Base-by-base conservation (phyloP, 2,113 vertebrate species). In the Chascanopsetta lugubris region DNA sequence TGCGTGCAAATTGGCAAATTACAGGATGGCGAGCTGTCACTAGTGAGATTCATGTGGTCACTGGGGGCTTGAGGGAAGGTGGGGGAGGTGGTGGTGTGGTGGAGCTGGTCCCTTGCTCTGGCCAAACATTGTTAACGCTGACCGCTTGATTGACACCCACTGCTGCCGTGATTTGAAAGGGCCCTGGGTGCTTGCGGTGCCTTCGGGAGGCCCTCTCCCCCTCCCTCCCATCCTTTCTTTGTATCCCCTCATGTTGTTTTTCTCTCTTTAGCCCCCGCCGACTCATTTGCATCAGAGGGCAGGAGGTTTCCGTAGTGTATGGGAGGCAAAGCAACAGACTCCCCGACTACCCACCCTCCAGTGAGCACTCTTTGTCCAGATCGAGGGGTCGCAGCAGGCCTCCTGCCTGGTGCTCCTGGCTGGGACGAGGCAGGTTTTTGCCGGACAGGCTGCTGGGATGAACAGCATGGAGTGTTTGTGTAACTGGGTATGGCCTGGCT, bases 201-300 rank as follows among this genome's bases (percentile, higher is more conserved):
- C 79, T 86, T 80, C 61, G 58, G 77, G 66, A 72, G 79, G 85
- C 78, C 76, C 76, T 69, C 62, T 67, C 76, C 54, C 76, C 62
- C 64, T 74, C 54, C 76, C 62, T 75, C 87, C 77, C 72, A 57
- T 55, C 46, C 60, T 49, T 80, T 76, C 56, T 88, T 86, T 84
- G 76, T 85, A 69, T 87, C 75, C 58, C 75, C 77, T 79, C 77
- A 85, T 87, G 84, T 87, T 87, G 69, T 87, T 83, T 84, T 79
- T 86, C 69, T 72, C 57, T 55, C 62, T 77, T 67, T 85, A n/a
- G 67, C 82, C 62, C 77, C 72, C 72, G 22, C 69, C 57, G 55
- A 49, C 87, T 90, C 89, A 95, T 96, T 95, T 95, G 95, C 95
- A 95, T 96, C 67, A 72, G 79, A 74, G 82, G 89, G 69, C 92